A percentile compares a stretch with the other conserved stretches of the same genome.
phyloP scores from a whole-genome alignment of 30 jellyfish, hydroid and myxozoan genomes.

The Pelagia noctiluca region DNA sequence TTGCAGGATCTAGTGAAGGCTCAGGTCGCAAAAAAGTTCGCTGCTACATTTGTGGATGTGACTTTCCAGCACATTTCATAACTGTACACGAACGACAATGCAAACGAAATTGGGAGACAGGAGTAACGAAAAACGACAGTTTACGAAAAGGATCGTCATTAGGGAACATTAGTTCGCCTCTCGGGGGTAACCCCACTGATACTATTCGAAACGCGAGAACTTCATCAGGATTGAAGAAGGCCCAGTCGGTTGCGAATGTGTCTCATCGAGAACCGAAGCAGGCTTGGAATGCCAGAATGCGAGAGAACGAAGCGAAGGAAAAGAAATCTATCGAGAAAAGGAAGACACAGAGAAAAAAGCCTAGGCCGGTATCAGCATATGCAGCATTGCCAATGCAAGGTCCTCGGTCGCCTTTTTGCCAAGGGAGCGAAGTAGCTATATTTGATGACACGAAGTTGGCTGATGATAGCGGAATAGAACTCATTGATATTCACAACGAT shows the following conservation, averaged over 20 bases:
- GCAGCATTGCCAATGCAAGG: slow-evolving; percentile 52
- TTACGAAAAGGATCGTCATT: slow-evolving; percentile 51
- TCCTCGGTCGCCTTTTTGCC: slow-evolving; percentile 14
- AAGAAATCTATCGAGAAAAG: slow-evolving; percentile 17
- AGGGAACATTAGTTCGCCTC: slow-evolving; percentile 49
- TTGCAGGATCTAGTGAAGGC: slow-evolving; percentile 58
- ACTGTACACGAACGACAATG: slow-evolving; percentile 75
- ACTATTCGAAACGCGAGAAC: too few species aligned
- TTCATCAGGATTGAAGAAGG: slow-evolving; percentile 62
- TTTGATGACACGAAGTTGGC: slow-evolving; percentile 49
- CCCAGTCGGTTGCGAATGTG: slow-evolving; percentile 61
- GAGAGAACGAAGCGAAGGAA: slow-evolving; percentile 13
- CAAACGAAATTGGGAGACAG: slow-evolving; percentile 76
- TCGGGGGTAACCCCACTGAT: slow-evolving; percentile 25
- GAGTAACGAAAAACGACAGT: slow-evolving; percentile 23
- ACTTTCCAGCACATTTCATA: slow-evolving; percentile 56
- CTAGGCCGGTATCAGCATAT: slow-evolving; percentile 67
- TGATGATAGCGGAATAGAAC: neutral
- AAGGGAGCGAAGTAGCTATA: slow-evolving; percentile 26
- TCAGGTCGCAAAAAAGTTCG: slow-evolving; percentile 42
- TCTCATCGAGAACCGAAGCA: slow-evolving; percentile 46
- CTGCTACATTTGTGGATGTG: slow-evolving; percentile 81
- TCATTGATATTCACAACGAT: slow-evolving; percentile 17
- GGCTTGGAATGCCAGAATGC: slow-evolving; percentile 67
- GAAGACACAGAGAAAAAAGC: slow-evolving; percentile 21